Percentiles rank a stretch among this genome's conserved stretches.
phyloP scores from a whole-genome alignment of 2,888 invertebrate genomes.

The Baccha elongata region DNA sequence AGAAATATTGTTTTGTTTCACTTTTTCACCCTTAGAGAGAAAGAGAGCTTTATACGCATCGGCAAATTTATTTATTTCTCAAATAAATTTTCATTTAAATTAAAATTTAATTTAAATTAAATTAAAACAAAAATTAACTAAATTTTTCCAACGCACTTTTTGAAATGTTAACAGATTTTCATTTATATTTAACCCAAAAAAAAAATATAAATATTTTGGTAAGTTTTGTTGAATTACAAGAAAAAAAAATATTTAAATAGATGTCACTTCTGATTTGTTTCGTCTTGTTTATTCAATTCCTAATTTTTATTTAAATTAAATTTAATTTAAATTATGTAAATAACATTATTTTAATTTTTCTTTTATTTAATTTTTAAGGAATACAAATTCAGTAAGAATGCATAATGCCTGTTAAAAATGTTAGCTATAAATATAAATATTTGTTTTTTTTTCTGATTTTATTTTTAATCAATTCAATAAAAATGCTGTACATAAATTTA shows the following conservation, averaged over 20 bases:
- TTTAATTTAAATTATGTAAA: slow-evolving; percentile 50
- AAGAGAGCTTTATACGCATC: slow-evolving; percentile 71
- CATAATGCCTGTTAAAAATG: slow-evolving; percentile 73
- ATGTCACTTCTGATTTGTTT: slow-evolving; percentile 58
- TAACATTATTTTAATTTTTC: slow-evolving; percentile 47
- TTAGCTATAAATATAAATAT: slow-evolving; percentile 70
- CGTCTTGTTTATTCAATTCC: slow-evolving; percentile 50
- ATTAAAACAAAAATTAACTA: slow-evolving; percentile 17
- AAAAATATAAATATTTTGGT: slow-evolving; percentile 63
- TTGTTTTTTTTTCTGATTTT: slow-evolving; percentile 77
- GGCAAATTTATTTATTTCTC: slow-evolving; percentile 53
- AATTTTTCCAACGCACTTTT: slow-evolving; percentile 64
- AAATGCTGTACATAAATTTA: slow-evolving; percentile 66
- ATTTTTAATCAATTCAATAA: slow-evolving; percentile 69
- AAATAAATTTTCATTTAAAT: slow-evolving; percentile 16
- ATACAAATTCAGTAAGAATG: slow-evolving; percentile 71
- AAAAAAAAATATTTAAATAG: slow-evolving; percentile 32
- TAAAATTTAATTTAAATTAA: slow-evolving; percentile 31
- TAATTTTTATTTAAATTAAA: slow-evolving; percentile 11
- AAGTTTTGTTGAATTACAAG: slow-evolving; percentile 54
- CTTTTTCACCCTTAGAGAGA: slow-evolving; percentile 68
- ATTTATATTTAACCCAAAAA: slow-evolving; percentile 52
- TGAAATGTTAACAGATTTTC: slow-evolving; percentile 63
- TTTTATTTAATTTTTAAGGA: slow-evolving; percentile 30
- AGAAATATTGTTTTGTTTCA: slow-evolving; percentile 50